phyloP scores from a whole-genome alignment of 2,113 vertebrate genomes.

The Prietella phreatophila region DNA sequence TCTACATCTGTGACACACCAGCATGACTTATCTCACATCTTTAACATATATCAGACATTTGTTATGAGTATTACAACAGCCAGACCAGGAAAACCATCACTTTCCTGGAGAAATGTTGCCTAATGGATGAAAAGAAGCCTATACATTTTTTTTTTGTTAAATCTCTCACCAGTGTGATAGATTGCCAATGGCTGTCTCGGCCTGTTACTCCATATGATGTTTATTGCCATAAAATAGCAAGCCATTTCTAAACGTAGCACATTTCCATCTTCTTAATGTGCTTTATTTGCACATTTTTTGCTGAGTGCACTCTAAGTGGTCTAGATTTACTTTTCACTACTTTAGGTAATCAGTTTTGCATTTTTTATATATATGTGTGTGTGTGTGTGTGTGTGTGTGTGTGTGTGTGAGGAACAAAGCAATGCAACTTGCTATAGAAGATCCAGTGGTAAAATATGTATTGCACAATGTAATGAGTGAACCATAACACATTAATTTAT shows the following conservation, averaged over 20 bases:
- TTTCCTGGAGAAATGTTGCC: conserved; percentile 22
- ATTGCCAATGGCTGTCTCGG: background rate
- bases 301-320: conserved; percentile 4
- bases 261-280: background rate
- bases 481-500: background rate
- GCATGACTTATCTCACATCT: conserved; percentile 23
- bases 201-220: conserved; percentile 14
- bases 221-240: conserved; percentile 20
- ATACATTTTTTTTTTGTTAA: conserved; percentile 4
- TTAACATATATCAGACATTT: conserved; percentile 24
- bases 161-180: conserved; percentile 13
- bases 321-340: conserved; percentile 9
- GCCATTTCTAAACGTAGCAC: conserved; percentile 11
- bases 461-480: background rate
- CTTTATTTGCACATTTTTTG: conserved; percentile 31
- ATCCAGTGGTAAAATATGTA: background rate
- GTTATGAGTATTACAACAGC: conserved; percentile 22
- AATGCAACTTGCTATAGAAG: background rate
- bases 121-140: background rate
- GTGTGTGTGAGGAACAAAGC: background rate
- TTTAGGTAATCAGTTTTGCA: background rate
- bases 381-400: too few species aligned
- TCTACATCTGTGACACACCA: background rate
- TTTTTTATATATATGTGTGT: background rate
- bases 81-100: background rate